These are phyloP conservation scores for Diorhabda carinulata DNA, from an alignment of 1,140 invertebrate genomes.

Conservation along the genomic window DNA sequence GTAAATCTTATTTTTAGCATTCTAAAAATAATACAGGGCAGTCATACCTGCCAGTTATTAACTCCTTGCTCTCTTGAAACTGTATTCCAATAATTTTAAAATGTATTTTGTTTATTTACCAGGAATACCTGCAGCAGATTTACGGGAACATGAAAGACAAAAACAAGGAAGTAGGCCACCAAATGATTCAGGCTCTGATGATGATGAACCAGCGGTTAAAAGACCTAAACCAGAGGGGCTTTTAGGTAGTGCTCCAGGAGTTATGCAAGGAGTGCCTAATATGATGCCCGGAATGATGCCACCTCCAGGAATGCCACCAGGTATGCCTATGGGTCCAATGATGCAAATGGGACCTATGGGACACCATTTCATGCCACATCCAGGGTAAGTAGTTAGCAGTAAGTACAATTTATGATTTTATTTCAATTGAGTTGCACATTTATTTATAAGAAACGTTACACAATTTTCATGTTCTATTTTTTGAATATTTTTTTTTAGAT, in stretches of 20 bases:
- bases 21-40: constrained; percentile 8
- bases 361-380: constrained; percentile 66
- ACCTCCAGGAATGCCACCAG: constrained; percentile 54
- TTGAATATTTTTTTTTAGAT: no score
- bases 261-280: constrained; percentile 51
- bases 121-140: constrained; percentile 87
- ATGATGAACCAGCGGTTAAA: constrained; percentile 74
- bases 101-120: constrained; percentile 19
- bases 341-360: constrained; percentile 63
- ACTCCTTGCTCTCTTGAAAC: neutral
- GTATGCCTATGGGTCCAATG: constrained; percentile 61
- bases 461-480: no score
- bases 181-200: constrained; percentile 65
- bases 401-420: neutral
- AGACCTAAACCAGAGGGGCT: constrained; percentile 63
- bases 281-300: constrained; percentile 59
- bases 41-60: constrained; percentile 5
- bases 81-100: neutral
- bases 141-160: constrained; percentile 89
- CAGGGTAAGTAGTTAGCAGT: constrained; percentile 52
- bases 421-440: no score
- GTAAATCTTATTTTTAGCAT: constrained; percentile 48
- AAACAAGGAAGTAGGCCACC: constrained; percentile 60
- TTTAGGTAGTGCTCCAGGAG: constrained; percentile 53
- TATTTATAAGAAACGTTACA: no score